Conservation (phyloP, 2,113 vertebrate genomes). For the Mormyrus iriodes region DNA sequence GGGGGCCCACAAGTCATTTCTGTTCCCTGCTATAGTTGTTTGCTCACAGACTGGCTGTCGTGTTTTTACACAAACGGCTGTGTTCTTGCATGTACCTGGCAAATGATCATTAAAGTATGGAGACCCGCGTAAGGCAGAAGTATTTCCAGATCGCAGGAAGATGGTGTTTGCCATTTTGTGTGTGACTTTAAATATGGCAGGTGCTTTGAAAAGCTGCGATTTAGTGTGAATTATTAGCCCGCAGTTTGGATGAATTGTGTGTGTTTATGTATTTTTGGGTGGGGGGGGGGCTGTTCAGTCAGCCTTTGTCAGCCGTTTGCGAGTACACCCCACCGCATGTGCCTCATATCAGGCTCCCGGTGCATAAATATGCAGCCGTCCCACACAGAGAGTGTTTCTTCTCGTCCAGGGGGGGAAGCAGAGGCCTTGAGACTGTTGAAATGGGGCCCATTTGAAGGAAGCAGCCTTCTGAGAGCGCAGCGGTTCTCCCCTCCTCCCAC, state of each 20-base stretch:
- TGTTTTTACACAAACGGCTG: neutral
- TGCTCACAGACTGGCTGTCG: neutral
- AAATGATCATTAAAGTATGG: neutral
- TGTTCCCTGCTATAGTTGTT: neutral
- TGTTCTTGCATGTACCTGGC: neutral
- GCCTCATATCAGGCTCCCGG: neutral
- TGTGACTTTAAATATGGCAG: neutral
- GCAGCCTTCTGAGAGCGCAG: neutral
- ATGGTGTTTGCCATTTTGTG: neutral
- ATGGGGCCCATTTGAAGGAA: neutral
- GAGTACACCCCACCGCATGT: neutral
- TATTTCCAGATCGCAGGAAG: neutral
- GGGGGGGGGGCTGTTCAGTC: neutral
- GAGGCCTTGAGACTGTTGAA: neutral
- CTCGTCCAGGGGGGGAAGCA: neutral
- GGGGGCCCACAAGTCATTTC: neutral
- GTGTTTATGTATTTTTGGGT: neutral
- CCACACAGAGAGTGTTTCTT: neutral
- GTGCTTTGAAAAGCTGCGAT: neutral
- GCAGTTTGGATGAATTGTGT: neutral
- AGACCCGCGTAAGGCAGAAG: neutral
- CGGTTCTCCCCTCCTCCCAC: neutral
- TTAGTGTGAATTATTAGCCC: neutral
- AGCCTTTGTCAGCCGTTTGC: neutral
- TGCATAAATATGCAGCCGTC: neutral